Base-by-base conservation (phyloP, 1,140 invertebrate species). In the Neodiprion pinetum region DNA sequence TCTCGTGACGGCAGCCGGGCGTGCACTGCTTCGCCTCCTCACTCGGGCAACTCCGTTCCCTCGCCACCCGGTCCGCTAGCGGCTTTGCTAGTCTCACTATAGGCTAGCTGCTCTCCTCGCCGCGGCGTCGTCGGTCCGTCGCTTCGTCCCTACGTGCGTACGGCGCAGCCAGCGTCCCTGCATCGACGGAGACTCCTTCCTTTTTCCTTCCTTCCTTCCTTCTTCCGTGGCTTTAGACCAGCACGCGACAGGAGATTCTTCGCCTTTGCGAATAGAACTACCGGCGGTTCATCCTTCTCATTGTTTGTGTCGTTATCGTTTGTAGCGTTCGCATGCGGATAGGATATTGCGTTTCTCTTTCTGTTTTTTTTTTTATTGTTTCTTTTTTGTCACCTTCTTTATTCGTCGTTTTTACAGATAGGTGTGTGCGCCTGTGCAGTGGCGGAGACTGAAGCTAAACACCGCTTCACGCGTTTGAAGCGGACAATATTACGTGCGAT, bases 1-100 rank as follows among this genome's bases (percentile, higher is more conserved):
- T 81, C 83, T 88, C 85, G 84, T 85, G 83, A 87, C 83, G 85
- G 84, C 86, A 86, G 87, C 86, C 87, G 84, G 86, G 87, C 86
- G 85, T 87, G 85, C 86, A 88, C 87, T 88, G 85, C 77, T 84
- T 47, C 70, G 53, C 28, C 28, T 40, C 28, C 28, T 40, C 28
- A 40, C 53, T 61, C 53, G 53, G n/a, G 53, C 53, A 9, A 17
- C 11, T 17, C 53, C 53, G 53, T 61, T 61, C 53, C 53, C 53
- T 61, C 53, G 53, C 53, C 53, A 40, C 28, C 48, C 10, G 23
- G 3, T 40, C 68, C 12, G 68, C 14, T 12, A 28, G 14, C 12
- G 14, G 12, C 68, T 14, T 40, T 49, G 21, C 70, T 71, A 23
- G 70, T 40, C 17, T 48, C 48, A 50, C 21, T 47, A 72, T 72